Base-by-base conservation (phyloP, 2,113 vertebrate species). In the Ceyx cyanopectus region DNA sequence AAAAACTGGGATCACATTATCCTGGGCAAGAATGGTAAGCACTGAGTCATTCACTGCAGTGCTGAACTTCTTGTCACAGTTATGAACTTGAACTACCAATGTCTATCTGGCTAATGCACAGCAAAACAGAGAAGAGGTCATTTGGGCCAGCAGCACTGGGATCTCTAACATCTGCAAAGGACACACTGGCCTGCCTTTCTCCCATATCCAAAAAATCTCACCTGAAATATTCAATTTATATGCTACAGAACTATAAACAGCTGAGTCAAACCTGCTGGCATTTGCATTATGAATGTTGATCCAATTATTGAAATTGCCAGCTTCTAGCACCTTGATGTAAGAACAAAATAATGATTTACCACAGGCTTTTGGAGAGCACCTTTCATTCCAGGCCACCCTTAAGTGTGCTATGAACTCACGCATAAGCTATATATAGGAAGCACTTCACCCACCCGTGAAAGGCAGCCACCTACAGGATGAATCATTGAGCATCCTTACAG, bases 381-480 rank as follows among this genome's bases (percentile, higher is more conserved):
- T 92, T 93, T 92, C 84, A 70, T 94, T 87, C 87, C 78, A 92
- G 81, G 81, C 81, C 83, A 68, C 92, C 61, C 87, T 66, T 34
- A 30, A 94, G 76, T 14, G 65, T 32, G 75, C 79, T 89, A 10
- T 63, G 87, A 95, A 76, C 23, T 76, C 63, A 63, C 74, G 34
- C 70, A 85, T 12, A 18, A 45, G 68, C 75, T 96, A 94, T 91
- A 77, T 80, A 93, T 96, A 93, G 92, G 63, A 73, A 74, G 43
- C 3, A 12, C 60, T 60, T 94, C 91, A 92, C 91, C 95, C 89
- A 87, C 75, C 84, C 6, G 1, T 92, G 92, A 96, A 94, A 96
- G 84, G 92, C 96, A 95, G 43, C 91, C 96, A 74, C 94, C 96
- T 9, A 94, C 94, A 0, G 69, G 67, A 85, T 95, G 95, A 96